Conservation (phyloP, 2,797 vertebrate genomes). For the Tachyglossus aculeatus region DNA sequence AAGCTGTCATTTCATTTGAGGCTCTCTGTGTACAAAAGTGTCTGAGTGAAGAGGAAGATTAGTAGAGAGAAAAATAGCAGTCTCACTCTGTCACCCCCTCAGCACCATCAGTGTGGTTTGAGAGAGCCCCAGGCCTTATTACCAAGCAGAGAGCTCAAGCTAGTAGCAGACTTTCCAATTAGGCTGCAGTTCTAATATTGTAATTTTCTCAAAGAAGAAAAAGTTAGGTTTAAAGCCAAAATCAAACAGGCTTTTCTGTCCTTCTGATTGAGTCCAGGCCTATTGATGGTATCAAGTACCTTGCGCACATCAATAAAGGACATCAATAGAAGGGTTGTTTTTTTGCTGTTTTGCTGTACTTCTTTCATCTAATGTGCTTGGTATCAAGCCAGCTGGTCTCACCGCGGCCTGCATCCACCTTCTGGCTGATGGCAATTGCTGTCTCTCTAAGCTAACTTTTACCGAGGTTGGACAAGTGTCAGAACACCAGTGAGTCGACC, state of each 20-base stretch:
- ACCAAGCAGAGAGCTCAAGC: background rate
- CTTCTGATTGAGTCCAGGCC: background rate
- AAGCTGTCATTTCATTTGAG: background rate
- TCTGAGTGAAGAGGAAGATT: background rate
- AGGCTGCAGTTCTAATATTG: background rate
- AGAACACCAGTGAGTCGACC: too few species aligned
- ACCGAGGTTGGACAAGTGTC: too few species aligned
- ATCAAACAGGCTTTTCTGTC: background rate
- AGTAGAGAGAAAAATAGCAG: background rate
- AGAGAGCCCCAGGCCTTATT: background rate
- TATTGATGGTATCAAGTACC: background rate
- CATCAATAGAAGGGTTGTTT: background rate
- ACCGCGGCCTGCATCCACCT: background rate
- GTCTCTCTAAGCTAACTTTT: too few species aligned
- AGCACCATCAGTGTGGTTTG: background rate
- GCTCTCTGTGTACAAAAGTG: background rate
- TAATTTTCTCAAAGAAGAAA: slow-evolving; percentile 3
- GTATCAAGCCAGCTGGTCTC: background rate
- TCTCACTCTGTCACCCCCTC: background rate
- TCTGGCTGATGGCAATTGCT: background rate
- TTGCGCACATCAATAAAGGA: background rate
- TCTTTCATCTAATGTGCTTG: background rate
- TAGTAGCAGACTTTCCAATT: background rate
- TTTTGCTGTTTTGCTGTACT: background rate
- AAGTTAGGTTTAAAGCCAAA: background rate